Percentiles rank a stretch among this genome's conserved stretches.
Evolutionary conservation across 2,888 invertebrate genomes (phyloP).

Genomic region (Lampropteryx suffumata): DNA sequence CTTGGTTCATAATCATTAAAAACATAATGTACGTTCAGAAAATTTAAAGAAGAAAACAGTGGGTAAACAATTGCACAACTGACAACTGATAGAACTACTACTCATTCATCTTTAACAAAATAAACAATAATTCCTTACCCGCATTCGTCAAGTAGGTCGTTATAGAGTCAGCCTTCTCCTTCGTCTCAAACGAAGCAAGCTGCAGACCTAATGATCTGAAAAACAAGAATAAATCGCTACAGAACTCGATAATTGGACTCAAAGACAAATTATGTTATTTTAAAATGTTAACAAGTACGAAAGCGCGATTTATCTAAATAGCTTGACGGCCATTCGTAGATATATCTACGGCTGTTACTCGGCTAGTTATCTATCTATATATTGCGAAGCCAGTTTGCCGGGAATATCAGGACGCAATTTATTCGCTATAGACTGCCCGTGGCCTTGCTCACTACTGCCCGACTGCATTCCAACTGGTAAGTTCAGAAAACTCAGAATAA

Average conservation of each 20-base stretch:
- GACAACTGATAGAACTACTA: conserved; percentile 4
- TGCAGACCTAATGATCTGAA: conserved; percentile 91
- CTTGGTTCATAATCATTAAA: too few relatives aligned
- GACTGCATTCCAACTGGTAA: conserved; percentile 67
- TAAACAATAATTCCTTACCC: conserved; percentile 67
- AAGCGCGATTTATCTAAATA: conserved; percentile 59
- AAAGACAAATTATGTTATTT: conserved; percentile 21
- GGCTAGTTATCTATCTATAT: conserved; percentile 47
- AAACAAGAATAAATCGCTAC: conserved; percentile 31
- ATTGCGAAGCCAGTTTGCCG: conserved; percentile 55
- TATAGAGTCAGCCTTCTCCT: conserved; percentile 93
- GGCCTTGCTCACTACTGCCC: conserved; percentile 52
- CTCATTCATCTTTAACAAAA: conserved; percentile 16
- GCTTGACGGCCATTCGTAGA: conserved; percentile 61
- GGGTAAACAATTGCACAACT: background rate
- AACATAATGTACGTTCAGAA: too few relatives aligned
- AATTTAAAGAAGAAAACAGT: too few relatives aligned
- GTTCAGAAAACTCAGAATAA: conserved; percentile 70
- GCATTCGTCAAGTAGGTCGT: conserved; percentile 92
- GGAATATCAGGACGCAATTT: conserved; percentile 67
- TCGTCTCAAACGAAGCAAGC: conserved; percentile 92
- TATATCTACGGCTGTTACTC: conserved; percentile 60
- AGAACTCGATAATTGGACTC: conserved; percentile 14
- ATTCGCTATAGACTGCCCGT: conserved; percentile 70
- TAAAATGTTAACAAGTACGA: conserved; percentile 23